Evolutionary conservation across 2,797 vertebrate genomes (phyloP).

Genomic region (Staurois parvus): DNA sequence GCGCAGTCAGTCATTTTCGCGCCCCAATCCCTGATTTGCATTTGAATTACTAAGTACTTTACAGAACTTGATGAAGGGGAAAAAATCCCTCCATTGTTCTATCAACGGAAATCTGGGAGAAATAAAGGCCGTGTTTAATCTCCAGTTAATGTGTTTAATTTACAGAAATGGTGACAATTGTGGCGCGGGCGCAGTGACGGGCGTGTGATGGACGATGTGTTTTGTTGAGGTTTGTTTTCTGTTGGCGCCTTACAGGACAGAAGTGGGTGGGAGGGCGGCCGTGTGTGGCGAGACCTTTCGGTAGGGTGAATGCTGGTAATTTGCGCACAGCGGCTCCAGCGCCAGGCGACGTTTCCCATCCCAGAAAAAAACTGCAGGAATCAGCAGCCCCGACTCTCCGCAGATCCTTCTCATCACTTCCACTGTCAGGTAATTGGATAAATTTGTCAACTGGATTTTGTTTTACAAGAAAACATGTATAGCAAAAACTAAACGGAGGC

Average conservation of each 20-base stretch:
- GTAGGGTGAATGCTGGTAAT: neutral
- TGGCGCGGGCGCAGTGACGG: neutral
- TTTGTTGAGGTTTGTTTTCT: neutral
- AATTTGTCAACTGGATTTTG: neutral
- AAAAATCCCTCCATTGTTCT: slow-evolving; percentile 11
- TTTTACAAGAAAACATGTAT: neutral
- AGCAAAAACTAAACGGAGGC: neutral
- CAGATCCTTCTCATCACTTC: slow-evolving; percentile 12
- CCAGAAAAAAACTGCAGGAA: slow-evolving; percentile 3
- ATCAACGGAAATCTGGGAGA: slow-evolving; percentile 8
- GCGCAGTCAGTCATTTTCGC: slow-evolving; percentile 38
- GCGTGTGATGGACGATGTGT: slow-evolving; percentile 22
- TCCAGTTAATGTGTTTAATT: slow-evolving; percentile 35
- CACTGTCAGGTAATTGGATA: neutral
- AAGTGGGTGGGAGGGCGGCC: neutral
- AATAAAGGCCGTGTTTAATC: slow-evolving; percentile 32
- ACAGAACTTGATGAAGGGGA: slow-evolving; percentile 15
- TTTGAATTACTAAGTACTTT: slow-evolving; percentile 44
- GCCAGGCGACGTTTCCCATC: neutral
- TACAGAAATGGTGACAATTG: slow-evolving; percentile 1
- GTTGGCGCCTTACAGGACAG: neutral
- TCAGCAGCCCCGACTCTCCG: slow-evolving; percentile 2
- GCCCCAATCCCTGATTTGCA: slow-evolving; percentile 41
- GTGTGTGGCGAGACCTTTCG: neutral
- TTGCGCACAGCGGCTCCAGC: neutral